Evolutionary conservation across 92 coral and sea anemone genomes (phyloP), one percentile per base, ranked within the genome.

Genomic region (Plumapathes pennacea): DNA sequence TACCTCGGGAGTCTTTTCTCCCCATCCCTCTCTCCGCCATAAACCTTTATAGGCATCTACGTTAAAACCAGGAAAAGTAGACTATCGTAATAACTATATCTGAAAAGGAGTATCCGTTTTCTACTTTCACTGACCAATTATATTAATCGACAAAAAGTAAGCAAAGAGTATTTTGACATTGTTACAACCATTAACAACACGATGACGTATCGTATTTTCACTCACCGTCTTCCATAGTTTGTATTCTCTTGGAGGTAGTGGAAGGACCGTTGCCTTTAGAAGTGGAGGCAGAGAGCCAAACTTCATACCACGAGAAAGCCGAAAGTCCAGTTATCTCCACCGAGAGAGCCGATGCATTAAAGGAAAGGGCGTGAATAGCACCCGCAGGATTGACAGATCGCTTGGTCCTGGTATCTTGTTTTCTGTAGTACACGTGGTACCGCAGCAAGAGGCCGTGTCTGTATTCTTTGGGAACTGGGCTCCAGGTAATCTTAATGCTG

Each of bases 401-500:
- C 33, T 32, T 81, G 3, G 30, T 14, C 45, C 57, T 66, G 30
- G 34, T 25, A 6, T 14, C 45, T 11, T 62, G 59, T 10, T 48
- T 58, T 25, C 43, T 65, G 71, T 83, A 88, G 25, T 72, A 60
- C 28, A 88, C 84, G 48, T 80, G 69, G 39, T 88, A 88, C 1
- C 96, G 89, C 36, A 39, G 31, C 31, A 88, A 40, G 23, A 62
- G 63, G 0, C 96, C 96, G 62, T 77, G 80, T 2, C 72, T 56
- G 46, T 62, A 44, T 15, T 72, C 42, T 12, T 41, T 38, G 13
- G 83, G 50, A 12, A 88, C 64, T 32, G 90, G 84, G 12, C 76
- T 72, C 96, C 90, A 88, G 47, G 78, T 57, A 22, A 88, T 72
- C 37, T 69, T 53, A 26, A 88, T 77, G 57, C 80, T 78, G 40